Evolutionary conservation across 1,140 invertebrate species (phyloP), one percentile per base, ranked within the genome.

Genomic region (Neodiprion pinetum): DNA sequence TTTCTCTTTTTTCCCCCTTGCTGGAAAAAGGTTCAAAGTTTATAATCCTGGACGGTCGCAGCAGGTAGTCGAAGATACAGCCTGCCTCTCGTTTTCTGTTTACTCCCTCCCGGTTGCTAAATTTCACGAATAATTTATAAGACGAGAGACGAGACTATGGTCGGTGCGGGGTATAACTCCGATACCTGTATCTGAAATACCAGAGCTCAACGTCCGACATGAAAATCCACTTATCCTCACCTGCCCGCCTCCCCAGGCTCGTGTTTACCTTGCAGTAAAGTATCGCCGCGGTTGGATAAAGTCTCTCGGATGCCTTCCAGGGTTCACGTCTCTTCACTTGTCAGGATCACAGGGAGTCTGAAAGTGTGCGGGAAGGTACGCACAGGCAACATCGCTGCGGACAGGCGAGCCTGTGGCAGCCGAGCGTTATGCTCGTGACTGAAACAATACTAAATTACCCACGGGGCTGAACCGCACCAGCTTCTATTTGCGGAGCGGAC

Each of bases 181-280:
- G 28, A 40, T 40, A 40, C 28, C 28, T 40, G 5, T 40, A 40
- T 40, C 28, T 40, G 28, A 40, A 40, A 40, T 40, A 40, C 28
- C 28, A 40, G 28, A 40, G 28, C 28, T 40, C 28, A 40, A 61
- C 53, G 53, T 12, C 53, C 53, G n/a, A 61, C 53, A 61, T 61
- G 53, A 61, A 61, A 61, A 61, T 61, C 53, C 53, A 61, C 53
- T 61, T 61, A 61, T 61, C 53, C 53, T 61, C 53, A 61, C 53
- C 53, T 61, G 53, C 53, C 11, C 28, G 28, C 53, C n/a, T 61
- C 53, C n/a, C n/a, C 2, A 40, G 28, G 28, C n/a, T 61, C 53
- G 11, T 61, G 53, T 61, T 61, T 61, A 61, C 53, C 53, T 61
- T 61, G 53, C 53, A 61, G 53, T 61, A 61, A 61, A 61, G 11